Evolutionary conservation across 2,888 invertebrate species (phyloP).

Genomic region (Troglohyphantes excavatus): DNA sequence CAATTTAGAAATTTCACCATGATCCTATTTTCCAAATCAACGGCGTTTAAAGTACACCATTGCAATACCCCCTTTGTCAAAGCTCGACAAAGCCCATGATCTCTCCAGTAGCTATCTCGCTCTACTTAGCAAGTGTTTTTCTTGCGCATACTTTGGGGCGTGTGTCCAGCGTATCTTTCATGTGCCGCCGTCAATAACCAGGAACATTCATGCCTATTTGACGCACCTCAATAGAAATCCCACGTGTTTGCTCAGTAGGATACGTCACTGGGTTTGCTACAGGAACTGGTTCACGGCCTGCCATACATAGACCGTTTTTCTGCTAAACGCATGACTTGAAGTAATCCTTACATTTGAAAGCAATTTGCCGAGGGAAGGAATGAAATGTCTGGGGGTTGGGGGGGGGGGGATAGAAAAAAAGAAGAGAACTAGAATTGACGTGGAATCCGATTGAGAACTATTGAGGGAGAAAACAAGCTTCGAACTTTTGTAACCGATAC

Average conservation of each 20-base stretch:
- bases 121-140: slow-evolving; percentile 1
- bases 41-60: too few species aligned
- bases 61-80: too few species aligned
- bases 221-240: not conserved
- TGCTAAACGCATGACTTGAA: slow-evolving; percentile 45
- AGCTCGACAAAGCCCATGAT: not conserved
- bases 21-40: too few species aligned
- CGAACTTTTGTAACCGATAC: slow-evolving; percentile 76
- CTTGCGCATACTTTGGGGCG: not conserved
- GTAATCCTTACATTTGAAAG: slow-evolving; percentile 47
- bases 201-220: not conserved
- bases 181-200: not conserved
- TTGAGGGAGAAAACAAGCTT: slow-evolving; percentile 77
- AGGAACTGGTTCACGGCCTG: not conserved
- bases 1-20: too few species aligned
- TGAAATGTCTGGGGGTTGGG: not conserved
- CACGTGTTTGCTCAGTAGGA: not conserved
- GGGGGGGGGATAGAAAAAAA: not conserved
- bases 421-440: slow-evolving; percentile 64
- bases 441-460: slow-evolving; percentile 77
- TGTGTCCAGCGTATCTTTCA: not conserved
- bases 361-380: slow-evolving; percentile 41
- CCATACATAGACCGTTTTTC: slow-evolving; percentile 41
- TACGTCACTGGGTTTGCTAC: not conserved
- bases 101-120: not conserved